phyloP scores from a whole-genome alignment of 2,888 invertebrate genomes.

The Flexamia atlantica region DNA sequence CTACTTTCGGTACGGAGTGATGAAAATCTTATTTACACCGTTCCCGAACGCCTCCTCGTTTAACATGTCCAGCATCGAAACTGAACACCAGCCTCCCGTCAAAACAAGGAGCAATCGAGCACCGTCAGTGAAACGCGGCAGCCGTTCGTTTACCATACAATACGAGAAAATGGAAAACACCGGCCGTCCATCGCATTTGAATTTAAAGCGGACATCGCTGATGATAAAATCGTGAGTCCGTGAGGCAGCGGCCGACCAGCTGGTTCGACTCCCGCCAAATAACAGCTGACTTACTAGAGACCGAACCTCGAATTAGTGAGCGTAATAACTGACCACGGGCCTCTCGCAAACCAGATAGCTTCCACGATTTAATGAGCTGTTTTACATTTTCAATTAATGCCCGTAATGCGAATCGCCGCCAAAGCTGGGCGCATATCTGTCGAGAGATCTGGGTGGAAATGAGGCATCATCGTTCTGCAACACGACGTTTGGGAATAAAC shows the following conservation, averaged over 20 bases:
- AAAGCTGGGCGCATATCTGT: neutral
- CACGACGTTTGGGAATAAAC: too few relatives aligned
- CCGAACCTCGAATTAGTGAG: conserved; percentile 7
- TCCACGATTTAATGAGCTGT: conserved; percentile 29
- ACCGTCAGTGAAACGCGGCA: neutral
- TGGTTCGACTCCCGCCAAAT: conserved; percentile 24
- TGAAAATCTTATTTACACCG: too few relatives aligned
- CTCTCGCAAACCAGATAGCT: conserved; percentile 25
- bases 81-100: neutral
- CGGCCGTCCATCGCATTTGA: conserved; percentile 28
- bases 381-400: conserved; percentile 39
- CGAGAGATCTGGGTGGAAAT: neutral
- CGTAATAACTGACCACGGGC: conserved; percentile 34
- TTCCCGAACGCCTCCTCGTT: too few relatives aligned
- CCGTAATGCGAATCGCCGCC: neutral
- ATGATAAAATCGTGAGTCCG: conserved; percentile 48
- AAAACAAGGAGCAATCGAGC: conserved; percentile 7
- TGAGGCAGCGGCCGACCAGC: neutral
- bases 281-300: conserved; percentile 24
- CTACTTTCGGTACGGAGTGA: too few relatives aligned
- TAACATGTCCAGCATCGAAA: too few relatives aligned
- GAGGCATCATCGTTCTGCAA: too few relatives aligned
- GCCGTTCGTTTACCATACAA: conserved; percentile 28
- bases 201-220: conserved; percentile 30
- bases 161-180: conserved; percentile 29